Evolutionary conservation across 2,113 vertebrate genomes (phyloP).

Genomic region (Corythoichthys haematopterus): DNA sequence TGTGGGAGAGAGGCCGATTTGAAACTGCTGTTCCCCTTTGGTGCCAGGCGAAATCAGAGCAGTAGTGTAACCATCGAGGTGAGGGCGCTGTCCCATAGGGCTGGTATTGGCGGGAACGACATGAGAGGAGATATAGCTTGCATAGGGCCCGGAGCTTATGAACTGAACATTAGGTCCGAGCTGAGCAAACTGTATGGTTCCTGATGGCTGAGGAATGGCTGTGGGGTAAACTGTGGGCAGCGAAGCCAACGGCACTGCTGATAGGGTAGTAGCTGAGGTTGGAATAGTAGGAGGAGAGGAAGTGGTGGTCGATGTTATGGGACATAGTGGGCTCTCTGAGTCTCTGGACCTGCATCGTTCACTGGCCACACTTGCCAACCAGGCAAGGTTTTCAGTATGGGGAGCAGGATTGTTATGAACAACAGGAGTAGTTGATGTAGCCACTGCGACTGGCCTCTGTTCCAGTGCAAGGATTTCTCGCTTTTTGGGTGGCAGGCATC

Average conservation of each 20-base stretch:
- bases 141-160: conserved; percentile 87
- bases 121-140: conserved; percentile 93
- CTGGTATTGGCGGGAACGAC: conserved; percentile 82
- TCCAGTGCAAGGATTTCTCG: conserved; percentile 92
- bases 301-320: conserved; percentile 58
- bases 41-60: conserved; percentile 80
- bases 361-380: conserved; percentile 81
- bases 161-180: conserved; percentile 94
- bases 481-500: conserved; percentile 98
- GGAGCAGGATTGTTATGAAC: conserved; percentile 71
- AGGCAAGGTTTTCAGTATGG: conserved; percentile 82
- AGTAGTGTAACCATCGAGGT: conserved; percentile 89
- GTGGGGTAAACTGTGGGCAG: conserved; percentile 84
- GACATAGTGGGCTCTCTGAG: conserved; percentile 75
- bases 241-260: conserved; percentile 80
- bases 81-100: conserved; percentile 77
- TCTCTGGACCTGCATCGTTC: conserved; percentile 78
- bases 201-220: conserved; percentile 80
- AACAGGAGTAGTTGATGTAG: conserved; percentile 66
- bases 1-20: conserved; percentile 80
- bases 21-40: conserved; percentile 81
- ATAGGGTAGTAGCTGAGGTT: conserved; percentile 59
- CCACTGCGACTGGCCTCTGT: conserved; percentile 78
- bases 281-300: conserved; percentile 47
- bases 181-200: conserved; percentile 87